Base-by-base conservation (phyloP, 2,888 invertebrate genomes). In the Fragum whitleyi region DNA sequence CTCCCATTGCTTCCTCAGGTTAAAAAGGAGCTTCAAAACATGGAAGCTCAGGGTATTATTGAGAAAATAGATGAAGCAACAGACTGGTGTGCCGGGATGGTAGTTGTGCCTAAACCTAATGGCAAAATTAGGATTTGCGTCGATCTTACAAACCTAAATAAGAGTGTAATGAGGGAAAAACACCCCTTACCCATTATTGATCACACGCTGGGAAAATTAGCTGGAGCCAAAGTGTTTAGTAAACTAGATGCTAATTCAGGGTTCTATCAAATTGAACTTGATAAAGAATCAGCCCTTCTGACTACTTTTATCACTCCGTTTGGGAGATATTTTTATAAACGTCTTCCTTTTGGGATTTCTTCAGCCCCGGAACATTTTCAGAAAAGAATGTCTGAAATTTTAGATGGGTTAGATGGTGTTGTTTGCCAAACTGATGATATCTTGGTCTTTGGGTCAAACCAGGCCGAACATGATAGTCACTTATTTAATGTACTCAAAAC, bases 251-350 rank as follows among this genome's bases (percentile, higher is more conserved):
- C 83, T 9, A 57, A 57, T 57, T 26, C 26, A 26, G 87, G 86
- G 11, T 88, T 79, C 61, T 86, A 83, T 79, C 87, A 88, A 67
- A 79, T 88, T 28, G 65, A 71, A 14, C 42, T 86, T 16, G 5
- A 42, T 23, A 26, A 51, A 11, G 76, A 81, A 28, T 57, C 68
- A 26, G 23, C 57, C 1, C 69, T 62, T 11, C 71, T 83, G 9
- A 80, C 81, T 14, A 78, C 81, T 2, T 86, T 87, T 55, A 82
- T 79, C 11, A 79, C 77, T 11, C 83, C 78, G 14, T 71, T 67
- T 51, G 86, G 85, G 2, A n/a, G 69, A 26, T 88, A 47, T 77
- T 74, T 71, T 42, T 86, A 74, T 47, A 78, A 74, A 53, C 65
- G 73, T 28, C 39, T 82, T 14, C 73, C 81, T 0, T 77, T 82